Base-by-base conservation (phyloP, 2,888 invertebrate species). In the Hoplodrina ambigua region DNA sequence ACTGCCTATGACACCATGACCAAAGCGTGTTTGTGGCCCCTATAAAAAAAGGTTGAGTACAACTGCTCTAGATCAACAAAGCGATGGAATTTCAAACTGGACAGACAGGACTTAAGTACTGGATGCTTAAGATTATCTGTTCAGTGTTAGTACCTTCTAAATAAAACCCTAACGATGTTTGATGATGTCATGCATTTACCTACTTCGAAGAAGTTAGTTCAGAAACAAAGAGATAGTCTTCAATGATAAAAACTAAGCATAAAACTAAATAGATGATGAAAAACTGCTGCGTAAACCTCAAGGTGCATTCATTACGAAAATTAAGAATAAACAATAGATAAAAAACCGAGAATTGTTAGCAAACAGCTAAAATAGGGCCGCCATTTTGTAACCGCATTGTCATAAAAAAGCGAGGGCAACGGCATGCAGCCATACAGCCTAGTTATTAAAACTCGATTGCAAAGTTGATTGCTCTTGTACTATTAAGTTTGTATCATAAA, bases 371-470 rank as follows among this genome's bases (percentile, higher is more conserved):
- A 77, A 53, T 77, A 82, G 55, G 44, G 69, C 69, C 65, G 82
- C 79, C 74, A 82, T 82, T 71, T 74, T 76, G 71, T 60, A 76
- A 69, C 73, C 57, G 55, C 76, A 79, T 65, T 80, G 66, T 82
- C 55, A 62, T 76, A 74, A 82, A 82, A 67, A 75, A 72, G 19
- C 66, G 59, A 70, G 68, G 76, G 76, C 80, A 73, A 73, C 25
- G 72, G 60, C 75, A 69, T 69, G 56, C 64, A 59, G 57, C 30
- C 46, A 37, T 63, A 49, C 67, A 82, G 80, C 76, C 82, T 79
- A 79, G 82, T 79, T 76, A 76, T 73, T 68, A 69, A 44, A 77
- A 70, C 56, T 61, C 61, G 67, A 76, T 81, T 82, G 80, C 80
- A 68, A 66, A 65, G 20, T 75, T 67, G 67, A 76, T 81, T 73